These are phyloP conservation scores for Morpho deidamia DNA, from an alignment of 2,888 invertebrate species.

Conservation along the genomic window DNA sequence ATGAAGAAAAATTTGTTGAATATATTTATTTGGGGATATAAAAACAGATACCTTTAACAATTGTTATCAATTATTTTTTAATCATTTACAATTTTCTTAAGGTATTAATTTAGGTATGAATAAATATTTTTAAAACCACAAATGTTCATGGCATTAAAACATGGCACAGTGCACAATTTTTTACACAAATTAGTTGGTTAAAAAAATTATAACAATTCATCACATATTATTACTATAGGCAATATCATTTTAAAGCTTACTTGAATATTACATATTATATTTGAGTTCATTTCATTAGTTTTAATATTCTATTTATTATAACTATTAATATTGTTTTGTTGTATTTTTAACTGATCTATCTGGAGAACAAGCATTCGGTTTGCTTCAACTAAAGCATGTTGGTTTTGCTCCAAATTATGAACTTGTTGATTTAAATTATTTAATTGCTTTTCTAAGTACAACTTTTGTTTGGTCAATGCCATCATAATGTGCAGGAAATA, in stretches of 20 bases:
- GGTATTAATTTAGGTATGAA: no score
- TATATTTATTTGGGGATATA: no score
- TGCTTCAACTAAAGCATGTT: conserved; percentile 64
- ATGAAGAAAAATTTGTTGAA: no score
- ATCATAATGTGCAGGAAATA: conserved; percentile 70
- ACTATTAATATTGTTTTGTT: conserved; percentile 32
- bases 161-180: no score
- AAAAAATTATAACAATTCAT: neutral
- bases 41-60: no score
- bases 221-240: neutral
- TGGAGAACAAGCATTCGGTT: conserved; percentile 69
- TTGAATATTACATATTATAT: neutral
- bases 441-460: conserved; percentile 66
- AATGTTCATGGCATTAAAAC: neutral
- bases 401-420: conserved; percentile 50
- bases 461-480: conserved; percentile 67
- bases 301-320: neutral
- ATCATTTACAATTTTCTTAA: no score
- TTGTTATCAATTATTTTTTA: no score
- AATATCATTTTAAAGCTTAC: conserved; percentile 13
- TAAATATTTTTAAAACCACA: neutral
- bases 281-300: neutral
- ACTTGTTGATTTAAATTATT: conserved; percentile 51
- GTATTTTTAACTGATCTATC: conserved; percentile 62
- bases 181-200: neutral